phyloP scores from a whole-genome alignment of 2,888 invertebrate species.

The Syritta pipiens region DNA sequence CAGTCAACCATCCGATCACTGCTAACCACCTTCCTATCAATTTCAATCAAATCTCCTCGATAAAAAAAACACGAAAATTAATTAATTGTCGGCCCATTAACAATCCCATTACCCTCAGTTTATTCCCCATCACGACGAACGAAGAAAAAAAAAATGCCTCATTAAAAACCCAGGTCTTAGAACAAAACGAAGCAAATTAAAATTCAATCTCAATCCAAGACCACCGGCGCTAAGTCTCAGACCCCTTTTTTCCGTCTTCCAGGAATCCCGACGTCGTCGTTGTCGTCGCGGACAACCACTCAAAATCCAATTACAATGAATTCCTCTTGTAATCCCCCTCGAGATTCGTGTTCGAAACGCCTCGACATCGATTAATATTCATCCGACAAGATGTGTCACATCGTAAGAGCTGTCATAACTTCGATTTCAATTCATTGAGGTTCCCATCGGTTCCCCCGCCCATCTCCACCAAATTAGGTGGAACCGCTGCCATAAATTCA shows the following conservation, averaged over 20 bases:
- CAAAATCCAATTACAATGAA: constrained; percentile 59
- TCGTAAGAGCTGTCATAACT: constrained; percentile 69
- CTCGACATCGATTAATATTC: constrained; percentile 46
- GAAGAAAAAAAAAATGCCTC: constrained; percentile 4
- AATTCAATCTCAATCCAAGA: constrained; percentile 40
- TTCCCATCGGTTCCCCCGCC: constrained; percentile 11
- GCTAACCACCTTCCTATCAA: constrained; percentile 22
- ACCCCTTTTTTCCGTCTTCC: constrained; percentile 46
- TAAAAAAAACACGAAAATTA: constrained; percentile 1
- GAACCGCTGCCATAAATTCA: constrained; percentile 61
- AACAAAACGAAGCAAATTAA: constrained; percentile 49
- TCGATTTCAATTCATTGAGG: constrained; percentile 60
- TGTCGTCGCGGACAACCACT: constrained; percentile 41
- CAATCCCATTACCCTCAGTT: constrained; percentile 34
- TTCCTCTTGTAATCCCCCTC: constrained; percentile 45
- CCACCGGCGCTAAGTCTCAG: constrained; percentile 30
- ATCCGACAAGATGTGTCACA: constrained; percentile 58
- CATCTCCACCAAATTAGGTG: constrained; percentile 46
- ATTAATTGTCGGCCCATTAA: constrained; percentile 55
- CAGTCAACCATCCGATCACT: not conserved
- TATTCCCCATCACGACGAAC: constrained; percentile 6
- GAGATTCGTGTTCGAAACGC: constrained; percentile 19
- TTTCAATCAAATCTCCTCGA: constrained; percentile 16
- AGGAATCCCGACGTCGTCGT: constrained; percentile 54
- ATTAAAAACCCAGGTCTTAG: constrained; percentile 59